These are phyloP conservation scores for Pararge aegeria DNA, from an alignment of 1,140 invertebrate species.

Conservation along the genomic window DNA sequence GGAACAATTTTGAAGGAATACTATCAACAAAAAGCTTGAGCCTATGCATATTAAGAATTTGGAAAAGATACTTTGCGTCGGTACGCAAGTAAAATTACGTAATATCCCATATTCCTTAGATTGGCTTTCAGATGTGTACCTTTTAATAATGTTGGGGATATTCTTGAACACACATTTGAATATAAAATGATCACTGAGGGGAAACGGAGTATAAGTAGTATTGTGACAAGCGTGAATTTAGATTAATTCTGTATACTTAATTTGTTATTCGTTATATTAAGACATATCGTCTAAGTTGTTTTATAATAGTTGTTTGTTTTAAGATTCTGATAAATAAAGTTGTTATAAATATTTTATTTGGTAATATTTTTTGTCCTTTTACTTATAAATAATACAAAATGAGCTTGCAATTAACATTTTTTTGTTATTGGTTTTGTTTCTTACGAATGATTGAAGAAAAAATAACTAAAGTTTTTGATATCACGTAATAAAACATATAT, in stretches of 20 bases:
- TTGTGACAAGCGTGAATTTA: conserved; percentile 36
- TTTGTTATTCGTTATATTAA: conserved; percentile 51
- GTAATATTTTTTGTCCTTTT: conserved; percentile 14
- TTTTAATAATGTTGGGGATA: no score
- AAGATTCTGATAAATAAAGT: conserved; percentile 51
- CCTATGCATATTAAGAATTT: no score
- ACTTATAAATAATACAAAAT: no score
- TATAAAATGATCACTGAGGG: background rate
- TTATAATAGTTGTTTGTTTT: conserved; percentile 35
- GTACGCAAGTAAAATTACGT: no score
- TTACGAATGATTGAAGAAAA: background rate
- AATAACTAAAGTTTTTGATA: no score
- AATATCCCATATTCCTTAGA: no score
- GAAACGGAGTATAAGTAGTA: conserved; percentile 6
- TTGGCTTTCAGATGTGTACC: no score
- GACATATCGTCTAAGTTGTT: conserved; percentile 24
- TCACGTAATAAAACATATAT: no score
- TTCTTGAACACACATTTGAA: background rate
- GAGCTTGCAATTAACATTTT: background rate
- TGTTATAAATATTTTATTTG: conserved; percentile 36
- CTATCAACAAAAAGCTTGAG: background rate
- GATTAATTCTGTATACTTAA: conserved; percentile 53
- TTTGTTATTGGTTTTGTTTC: background rate
- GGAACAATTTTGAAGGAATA: no score
- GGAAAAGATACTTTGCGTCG: no score